Base-by-base conservation (phyloP, 2,797 vertebrate genomes). In the Notamacropus eugenii region DNA sequence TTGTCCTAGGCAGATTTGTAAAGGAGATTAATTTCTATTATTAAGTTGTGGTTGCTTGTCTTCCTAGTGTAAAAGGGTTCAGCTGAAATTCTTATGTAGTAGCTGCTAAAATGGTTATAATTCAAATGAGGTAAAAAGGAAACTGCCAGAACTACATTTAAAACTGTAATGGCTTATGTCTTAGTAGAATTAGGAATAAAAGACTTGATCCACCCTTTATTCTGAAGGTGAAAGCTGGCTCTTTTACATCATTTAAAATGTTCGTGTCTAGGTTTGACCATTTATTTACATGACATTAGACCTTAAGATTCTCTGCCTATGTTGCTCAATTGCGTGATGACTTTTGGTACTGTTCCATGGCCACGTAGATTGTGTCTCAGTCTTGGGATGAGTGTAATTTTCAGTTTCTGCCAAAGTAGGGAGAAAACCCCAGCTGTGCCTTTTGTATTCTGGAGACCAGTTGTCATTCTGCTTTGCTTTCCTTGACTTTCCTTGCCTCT, bases 261-360 rank as follows among this genome's bases (percentile, higher is more conserved):
- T 97, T 98, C 98, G 95, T 95, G 98, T 98, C 98, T 97, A 97
- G 96, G 98, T 98, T 98, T 95, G 96, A 97, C 6, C 74, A 95
- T 97, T 98, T 98, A 96, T 97, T 98, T 98, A 98, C 95, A 97
- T 97, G 97, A 98, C 97, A 97, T 31, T 98, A 98, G 96, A 98
- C 97, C 98, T 98, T 96, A 98, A 98, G 97, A 96, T 94, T 97
- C 92, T 98, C 97, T 95, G 74, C 96, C 96, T 98, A 95, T 96
- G 6, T 97, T 96, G 97, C 96, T 94, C 98, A 97, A 96, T 96
- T 98, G 97, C 97, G 96, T 93, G 98, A 91, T 91, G 55, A 95
- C 98, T 97, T 98, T 98, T 97, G 97, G 92, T n/a, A 95, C 95
- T 97, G 0, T 93, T 98, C 94, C 94, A 97, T 97, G 96, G 97